Percentiles rank a stretch among this genome's conserved stretches.
phyloP scores from a whole-genome alignment of 2,888 invertebrate species.

The Sericinus montela region DNA sequence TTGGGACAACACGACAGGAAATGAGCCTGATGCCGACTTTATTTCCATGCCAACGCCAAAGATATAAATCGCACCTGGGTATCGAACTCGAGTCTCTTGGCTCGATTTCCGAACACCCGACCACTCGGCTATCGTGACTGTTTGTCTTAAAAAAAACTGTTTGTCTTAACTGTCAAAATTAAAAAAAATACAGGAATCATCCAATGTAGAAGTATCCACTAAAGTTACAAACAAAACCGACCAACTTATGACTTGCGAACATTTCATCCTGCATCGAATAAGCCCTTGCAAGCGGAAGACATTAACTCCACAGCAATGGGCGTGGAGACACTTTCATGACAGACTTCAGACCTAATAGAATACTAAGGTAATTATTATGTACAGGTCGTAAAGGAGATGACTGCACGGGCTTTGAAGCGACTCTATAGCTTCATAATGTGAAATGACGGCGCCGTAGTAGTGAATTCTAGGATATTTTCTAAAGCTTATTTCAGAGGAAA shows the following conservation, averaged over 20 bases:
- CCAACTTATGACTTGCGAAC: not conserved
- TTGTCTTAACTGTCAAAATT: too few relatives aligned
- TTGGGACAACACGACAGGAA: too few relatives aligned
- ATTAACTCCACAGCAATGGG: constrained; percentile 10
- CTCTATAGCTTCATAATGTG: not conserved
- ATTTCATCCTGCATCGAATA: not conserved
- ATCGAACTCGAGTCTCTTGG: too few relatives aligned
- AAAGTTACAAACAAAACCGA: too few relatives aligned
- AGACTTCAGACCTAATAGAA: constrained; percentile 14
- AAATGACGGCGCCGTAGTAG: not conserved
- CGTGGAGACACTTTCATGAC: constrained; percentile 12
- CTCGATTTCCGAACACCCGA: too few relatives aligned
- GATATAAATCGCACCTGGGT: too few relatives aligned
- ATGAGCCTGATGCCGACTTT: too few relatives aligned
- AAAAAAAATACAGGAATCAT: too few relatives aligned
- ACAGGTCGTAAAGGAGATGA: constrained; percentile 12
- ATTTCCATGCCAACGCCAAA: too few relatives aligned
- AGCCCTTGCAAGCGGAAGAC: constrained; percentile 1
- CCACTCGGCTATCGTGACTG: too few relatives aligned
- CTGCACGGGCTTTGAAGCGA: not conserved
- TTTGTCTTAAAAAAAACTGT: too few relatives aligned
- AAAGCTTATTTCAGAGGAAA: constrained; percentile 1
- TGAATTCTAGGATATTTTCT: not conserved
- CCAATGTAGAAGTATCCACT: too few relatives aligned
- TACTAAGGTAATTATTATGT: constrained; percentile 16